Evolutionary conservation across 1,140 invertebrate species (phyloP).

Genomic region (Drosophila varians): DNA sequence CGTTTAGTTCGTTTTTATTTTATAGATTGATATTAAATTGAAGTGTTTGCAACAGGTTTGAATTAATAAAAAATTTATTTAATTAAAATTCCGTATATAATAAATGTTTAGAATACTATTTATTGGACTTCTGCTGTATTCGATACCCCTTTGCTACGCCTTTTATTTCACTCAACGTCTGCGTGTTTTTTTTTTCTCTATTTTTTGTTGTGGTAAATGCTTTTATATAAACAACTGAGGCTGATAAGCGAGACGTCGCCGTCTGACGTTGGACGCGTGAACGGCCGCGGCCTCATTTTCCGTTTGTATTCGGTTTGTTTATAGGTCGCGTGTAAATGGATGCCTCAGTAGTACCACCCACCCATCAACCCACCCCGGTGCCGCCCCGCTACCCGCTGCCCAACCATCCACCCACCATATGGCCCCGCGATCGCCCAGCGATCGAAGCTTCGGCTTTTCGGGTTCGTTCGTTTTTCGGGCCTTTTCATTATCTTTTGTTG

Average conservation of each 20-base stretch:
- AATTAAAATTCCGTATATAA: too few relatives aligned
- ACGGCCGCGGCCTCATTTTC: constrained; percentile 68
- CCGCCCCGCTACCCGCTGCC: too few relatives aligned
- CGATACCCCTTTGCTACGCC: constrained; percentile 1
- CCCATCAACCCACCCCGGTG: background rate
- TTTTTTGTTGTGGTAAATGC: constrained; percentile 20
- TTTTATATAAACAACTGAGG: constrained; percentile 45
- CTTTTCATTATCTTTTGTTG: constrained; percentile 32
- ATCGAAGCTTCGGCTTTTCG: constrained; percentile 19
- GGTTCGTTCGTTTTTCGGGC: constrained; percentile 18
- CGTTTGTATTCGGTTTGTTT: constrained; percentile 48
- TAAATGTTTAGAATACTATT: background rate
- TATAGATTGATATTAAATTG: too few relatives aligned
- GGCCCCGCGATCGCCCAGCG: background rate
- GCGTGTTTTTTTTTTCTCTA: background rate
- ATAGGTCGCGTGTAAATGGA: constrained; percentile 74
- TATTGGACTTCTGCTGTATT: background rate
- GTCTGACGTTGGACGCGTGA: constrained; percentile 52
- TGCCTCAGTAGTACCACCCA: constrained; percentile 7
- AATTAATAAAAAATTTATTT: too few relatives aligned
- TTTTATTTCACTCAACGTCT: constrained; percentile 22
- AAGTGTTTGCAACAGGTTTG: too few relatives aligned
- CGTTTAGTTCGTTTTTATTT: background rate
- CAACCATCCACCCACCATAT: background rate
- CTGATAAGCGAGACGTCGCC: constrained; percentile 55